phyloP scores from a whole-genome alignment of 2,797 vertebrate genomes.

The Scleropages formosus region DNA sequence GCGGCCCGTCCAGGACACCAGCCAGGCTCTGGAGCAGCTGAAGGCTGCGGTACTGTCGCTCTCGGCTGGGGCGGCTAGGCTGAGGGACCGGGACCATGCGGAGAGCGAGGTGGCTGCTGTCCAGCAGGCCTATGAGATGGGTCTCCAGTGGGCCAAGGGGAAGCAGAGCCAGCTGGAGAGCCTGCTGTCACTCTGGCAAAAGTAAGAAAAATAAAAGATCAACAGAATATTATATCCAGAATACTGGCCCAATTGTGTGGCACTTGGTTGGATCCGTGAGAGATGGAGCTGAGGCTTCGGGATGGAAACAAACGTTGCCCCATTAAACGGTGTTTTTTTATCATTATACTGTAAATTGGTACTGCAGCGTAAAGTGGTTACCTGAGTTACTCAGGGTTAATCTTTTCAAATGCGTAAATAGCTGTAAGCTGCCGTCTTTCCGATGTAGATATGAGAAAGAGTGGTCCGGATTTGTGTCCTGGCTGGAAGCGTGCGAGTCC shows the following conservation, averaged over 20 bases:
- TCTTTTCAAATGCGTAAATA: background rate
- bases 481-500: conserved; percentile 82
- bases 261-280: background rate
- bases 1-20: conserved; percentile 74
- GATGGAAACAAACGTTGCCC: no score
- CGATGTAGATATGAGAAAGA: conserved; percentile 86
- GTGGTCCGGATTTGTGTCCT: conserved; percentile 73
- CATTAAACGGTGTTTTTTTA: no score
- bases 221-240: no score
- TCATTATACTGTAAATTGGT: background rate
- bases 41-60: conserved; percentile 69
- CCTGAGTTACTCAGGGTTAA: background rate
- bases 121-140: conserved; percentile 67
- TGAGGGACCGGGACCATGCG: conserved; percentile 65
- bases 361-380: background rate
- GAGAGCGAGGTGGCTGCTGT: conserved; percentile 67
- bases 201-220: conserved; percentile 60
- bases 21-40: conserved; percentile 77
- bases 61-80: conserved; percentile 68
- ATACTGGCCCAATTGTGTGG: no score
- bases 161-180: conserved; percentile 76
- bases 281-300: background rate
- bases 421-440: background rate
- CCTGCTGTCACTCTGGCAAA: conserved; percentile 84
- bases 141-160: conserved; percentile 63